phyloP scores from a whole-genome alignment of 2,113 vertebrate genomes.

The Dasyornis broadbenti region DNA sequence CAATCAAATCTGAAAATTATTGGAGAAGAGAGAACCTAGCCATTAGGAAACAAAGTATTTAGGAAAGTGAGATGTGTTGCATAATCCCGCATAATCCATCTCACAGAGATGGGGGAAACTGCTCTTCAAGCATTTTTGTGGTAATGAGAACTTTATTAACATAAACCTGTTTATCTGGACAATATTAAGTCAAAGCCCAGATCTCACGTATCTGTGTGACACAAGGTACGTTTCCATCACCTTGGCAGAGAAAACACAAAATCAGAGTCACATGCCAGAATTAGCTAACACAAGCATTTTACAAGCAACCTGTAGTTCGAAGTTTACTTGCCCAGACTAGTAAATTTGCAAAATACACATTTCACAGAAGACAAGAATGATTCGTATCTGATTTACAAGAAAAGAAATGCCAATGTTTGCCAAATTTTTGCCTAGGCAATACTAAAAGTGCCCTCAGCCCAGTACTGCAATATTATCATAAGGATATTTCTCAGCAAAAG shows the following conservation, averaged over 20 bases:
- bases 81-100: rapidly evolving
- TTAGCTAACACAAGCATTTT: neutral
- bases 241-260: neutral
- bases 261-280: neutral
- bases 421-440: neutral
- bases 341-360: neutral
- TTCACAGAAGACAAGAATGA: neutral
- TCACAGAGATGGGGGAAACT: neutral
- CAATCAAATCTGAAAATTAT: neutral
- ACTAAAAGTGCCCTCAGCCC: neutral
- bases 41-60: neutral
- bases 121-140: neutral
- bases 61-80: rapidly evolving
- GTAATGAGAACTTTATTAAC: neutral
- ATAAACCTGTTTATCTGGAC: neutral
- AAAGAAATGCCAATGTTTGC: neutral
- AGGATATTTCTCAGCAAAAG: neutral
- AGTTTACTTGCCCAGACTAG: neutral
- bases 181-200: neutral
- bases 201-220: neutral
- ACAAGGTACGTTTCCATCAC: neutral
- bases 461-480: neutral
- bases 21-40: neutral
- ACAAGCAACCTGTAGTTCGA: neutral
- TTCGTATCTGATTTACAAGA: neutral